Base-by-base conservation (phyloP, 2,888 invertebrate species). In the Norana najaformis region DNA sequence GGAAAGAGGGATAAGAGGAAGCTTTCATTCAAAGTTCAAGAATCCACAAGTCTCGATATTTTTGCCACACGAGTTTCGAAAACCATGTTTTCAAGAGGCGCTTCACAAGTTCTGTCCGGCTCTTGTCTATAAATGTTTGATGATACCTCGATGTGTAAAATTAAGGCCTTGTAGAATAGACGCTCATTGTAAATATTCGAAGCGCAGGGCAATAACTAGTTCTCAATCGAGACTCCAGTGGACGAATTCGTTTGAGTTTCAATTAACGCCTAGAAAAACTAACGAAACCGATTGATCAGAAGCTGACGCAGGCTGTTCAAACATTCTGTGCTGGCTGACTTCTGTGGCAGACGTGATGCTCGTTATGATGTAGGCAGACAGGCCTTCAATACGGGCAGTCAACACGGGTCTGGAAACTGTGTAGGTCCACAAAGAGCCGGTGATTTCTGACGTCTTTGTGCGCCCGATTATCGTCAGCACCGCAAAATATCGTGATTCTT, bases 401-500 rank as follows among this genome's bases (percentile, higher is more conserved):
- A 69, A n/a, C 69, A 69, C 69, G 8, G 30, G n/a, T 13, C 11
- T n/a, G n/a, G 4, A 5, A 13, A n/a, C 8, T 69, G n/a, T n/a
- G n/a, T n/a, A n/a, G 30, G 69, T 69, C n/a, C 13, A 69, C 69
- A n/a, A n/a, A 30, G 69, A 69, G n/a, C 69, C 69, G n/a, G 18
- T 16, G n/a, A 69, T 30, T 69, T 69, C 69, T 69, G 69, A 69
- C 69, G 69, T 69, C 69, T 69, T 69, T 30, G 69, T 69, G 5
- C 69, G n/a, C 69, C 69, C 69, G n/a, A n/a, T n/a, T 69, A 69
- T 69, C 69, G 69, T 69, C n/a, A 6, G 30, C 69, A 69, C 69
- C 69, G 69, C 69, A 69, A 69, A n/a, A 69, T 69, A 69, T 69
- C 69, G 69, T 69, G 30, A 69, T 69, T 69, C 69, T 69, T n/a